phyloP scores from a whole-genome alignment of 2,113 vertebrate genomes.

The Strigops habroptila region DNA sequence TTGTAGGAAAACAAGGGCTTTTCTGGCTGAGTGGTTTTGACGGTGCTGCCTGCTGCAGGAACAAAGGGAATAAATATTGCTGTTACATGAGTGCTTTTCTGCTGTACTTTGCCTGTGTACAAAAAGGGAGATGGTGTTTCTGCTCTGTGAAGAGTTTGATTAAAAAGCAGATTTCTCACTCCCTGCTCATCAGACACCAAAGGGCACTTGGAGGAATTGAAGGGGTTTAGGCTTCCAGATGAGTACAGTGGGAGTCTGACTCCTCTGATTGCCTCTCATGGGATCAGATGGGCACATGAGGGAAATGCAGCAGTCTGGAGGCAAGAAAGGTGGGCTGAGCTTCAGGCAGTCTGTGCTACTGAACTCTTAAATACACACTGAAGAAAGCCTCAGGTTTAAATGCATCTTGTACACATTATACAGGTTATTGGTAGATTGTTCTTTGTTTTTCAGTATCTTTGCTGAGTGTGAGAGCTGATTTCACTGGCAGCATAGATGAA shows the following conservation, averaged over 20 bases:
- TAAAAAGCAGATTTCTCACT: background rate
- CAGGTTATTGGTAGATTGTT: background rate
- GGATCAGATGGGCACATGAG: no score
- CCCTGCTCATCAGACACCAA: background rate
- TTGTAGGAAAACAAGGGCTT: background rate
- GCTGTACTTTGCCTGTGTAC: background rate
- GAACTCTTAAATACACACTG: background rate
- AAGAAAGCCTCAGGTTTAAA: background rate
- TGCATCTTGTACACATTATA: background rate
- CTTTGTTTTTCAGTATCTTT: background rate
- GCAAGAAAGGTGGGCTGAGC: background rate
- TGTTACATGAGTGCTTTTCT: background rate
- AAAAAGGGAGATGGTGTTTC: background rate
- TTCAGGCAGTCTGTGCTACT: background rate
- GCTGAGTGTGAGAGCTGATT: background rate
- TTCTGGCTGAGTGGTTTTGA: background rate
- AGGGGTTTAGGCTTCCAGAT: background rate
- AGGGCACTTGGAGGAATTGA: background rate
- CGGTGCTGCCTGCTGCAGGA: background rate
- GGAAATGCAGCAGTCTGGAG: background rate
- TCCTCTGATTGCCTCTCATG: fast-evolving
- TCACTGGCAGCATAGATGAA: background rate
- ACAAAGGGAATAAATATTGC: background rate
- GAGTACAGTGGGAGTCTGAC: background rate
- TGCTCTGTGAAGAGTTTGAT: background rate